phyloP scores from a whole-genome alignment of 1,140 invertebrate genomes.

The Macrotrachela quadricornifera region DNA sequence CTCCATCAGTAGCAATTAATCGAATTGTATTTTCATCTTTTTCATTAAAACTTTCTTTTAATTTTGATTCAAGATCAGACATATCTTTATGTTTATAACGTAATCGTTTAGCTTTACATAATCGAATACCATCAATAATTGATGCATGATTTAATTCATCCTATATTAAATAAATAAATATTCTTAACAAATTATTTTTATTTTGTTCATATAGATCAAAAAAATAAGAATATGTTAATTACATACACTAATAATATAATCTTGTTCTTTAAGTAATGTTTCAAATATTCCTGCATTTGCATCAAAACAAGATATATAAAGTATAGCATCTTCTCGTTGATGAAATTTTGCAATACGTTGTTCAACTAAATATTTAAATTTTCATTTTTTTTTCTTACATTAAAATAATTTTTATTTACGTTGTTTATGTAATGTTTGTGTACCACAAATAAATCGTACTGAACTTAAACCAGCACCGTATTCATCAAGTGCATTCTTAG shows the following conservation, averaged over 20 bases:
- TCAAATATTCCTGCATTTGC: constrained; percentile 82
- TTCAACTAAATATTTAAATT: constrained; percentile 46
- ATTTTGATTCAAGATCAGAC: constrained; percentile 51
- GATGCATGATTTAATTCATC: constrained; percentile 83
- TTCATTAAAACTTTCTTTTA: constrained; percentile 40
- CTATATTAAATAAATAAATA: constrained; percentile 50
- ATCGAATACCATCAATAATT: constrained; percentile 72
- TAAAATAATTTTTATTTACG: too few relatives aligned
- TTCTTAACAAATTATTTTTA: too few relatives aligned
- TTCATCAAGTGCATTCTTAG: constrained; percentile 48
- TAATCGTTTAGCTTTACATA: constrained; percentile 66
- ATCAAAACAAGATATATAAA: constrained; percentile 77
- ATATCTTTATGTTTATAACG: constrained; percentile 66
- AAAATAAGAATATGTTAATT: too few relatives aligned
- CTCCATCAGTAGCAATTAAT: constrained; percentile 75
- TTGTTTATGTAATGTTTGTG: constrained; percentile 40
- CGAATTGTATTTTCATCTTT: constrained; percentile 33
- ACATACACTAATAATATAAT: constrained; percentile 28
- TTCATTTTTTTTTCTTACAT: too few relatives aligned
- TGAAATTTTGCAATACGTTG: constrained; percentile 62
- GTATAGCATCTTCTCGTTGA: constrained; percentile 58
- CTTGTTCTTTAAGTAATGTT: constrained; percentile 51
- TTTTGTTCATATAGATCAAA: too few relatives aligned
- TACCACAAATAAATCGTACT: constrained; percentile 78
- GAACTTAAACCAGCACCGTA: constrained; percentile 74